phyloP scores from a whole-genome alignment of 2,888 invertebrate genomes.

The Drosophila nigricruria region DNA sequence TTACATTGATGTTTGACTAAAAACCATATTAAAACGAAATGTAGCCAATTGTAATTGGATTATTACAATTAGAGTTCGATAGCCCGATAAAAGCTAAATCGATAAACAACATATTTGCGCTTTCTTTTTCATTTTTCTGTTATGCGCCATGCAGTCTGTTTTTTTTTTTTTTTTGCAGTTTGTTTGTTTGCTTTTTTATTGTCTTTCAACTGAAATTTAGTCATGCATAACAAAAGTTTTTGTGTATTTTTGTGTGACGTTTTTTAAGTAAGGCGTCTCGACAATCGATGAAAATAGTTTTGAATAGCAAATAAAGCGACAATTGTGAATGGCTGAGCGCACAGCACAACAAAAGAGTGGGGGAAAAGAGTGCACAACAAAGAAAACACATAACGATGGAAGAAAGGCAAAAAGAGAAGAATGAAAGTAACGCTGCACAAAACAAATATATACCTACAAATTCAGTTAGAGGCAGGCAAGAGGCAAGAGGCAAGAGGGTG shows the following conservation, averaged over 20 bases:
- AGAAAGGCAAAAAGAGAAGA: conserved; percentile 27
- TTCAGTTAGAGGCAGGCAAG: conserved; percentile 66
- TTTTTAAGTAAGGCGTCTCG: conserved; percentile 23
- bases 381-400: conserved; percentile 4
- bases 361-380: conserved; percentile 9
- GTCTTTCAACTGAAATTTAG: conserved; percentile 38
- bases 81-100: conserved; percentile 3
- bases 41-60: not conserved
- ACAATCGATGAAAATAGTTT: conserved; percentile 74
- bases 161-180: conserved; percentile 1
- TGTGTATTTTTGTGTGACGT: conserved; percentile 7
- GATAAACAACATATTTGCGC: conserved; percentile 7
- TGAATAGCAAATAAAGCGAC: conserved; percentile 79
- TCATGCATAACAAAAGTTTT: conserved; percentile 34
- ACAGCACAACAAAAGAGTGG: conserved; percentile 43
- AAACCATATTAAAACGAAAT: not conserved
- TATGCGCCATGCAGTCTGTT: not conserved
- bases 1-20: not conserved
- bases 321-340: conserved; percentile 63
- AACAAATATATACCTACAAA: conserved; percentile 71
- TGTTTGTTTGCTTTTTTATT: conserved; percentile 4
- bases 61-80: not conserved
- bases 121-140: conserved; percentile 21
- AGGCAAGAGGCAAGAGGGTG: conserved; percentile 8
- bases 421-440: conserved; percentile 53